Evolutionary conservation across 2,113 vertebrate species (phyloP), one percentile per base, ranked within the genome.

Genomic region (Natator depressus): DNA sequence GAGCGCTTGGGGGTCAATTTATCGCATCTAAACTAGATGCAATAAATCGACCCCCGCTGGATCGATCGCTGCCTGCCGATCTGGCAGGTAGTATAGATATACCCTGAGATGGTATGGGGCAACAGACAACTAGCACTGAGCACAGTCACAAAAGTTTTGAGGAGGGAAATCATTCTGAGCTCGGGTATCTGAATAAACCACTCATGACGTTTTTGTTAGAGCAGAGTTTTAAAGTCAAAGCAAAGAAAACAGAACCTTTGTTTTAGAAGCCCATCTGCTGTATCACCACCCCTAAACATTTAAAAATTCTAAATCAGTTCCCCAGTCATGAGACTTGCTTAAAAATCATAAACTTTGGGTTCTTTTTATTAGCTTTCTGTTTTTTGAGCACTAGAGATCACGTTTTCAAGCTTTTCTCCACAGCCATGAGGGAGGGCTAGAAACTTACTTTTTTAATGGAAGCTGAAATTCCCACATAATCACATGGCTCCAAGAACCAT

Each of bases 311-410:
- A 92, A 95, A 13, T 92, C 82, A 89, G 1, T 35, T 9, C 82
- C 4, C 55, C n/a, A 72, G 6, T 85, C 25, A 35, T 27, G 17
- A 88, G 89, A 10, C 50, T 89, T 42, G 5, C n/a, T 90, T 86
- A 80, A 93, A 96, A 93, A 84, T 82, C 50, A 76, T 27, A 87
- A n/a, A 49, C 55, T 94, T 90, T 81, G 47, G 78, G 27, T 85
- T 91, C 62, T 89, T 69, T 95, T 83, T 69, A 78, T 88, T 92
- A 88, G 13, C n/a, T 31, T 88, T 92, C 90, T 80, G 49, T 24
- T 20, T 78, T 84, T 93, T 46, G 29, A 91, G 57, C 27, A 84
- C 5, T 82, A n/a, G 54, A 59, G 59, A 80, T 93, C 94, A 90
- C 3, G 0, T 17, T 93, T 96, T 95, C 80, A 55, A 55, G 82